Conservation (phyloP, 2,113 vertebrate species). For the Ranitomeya variabilis region DNA sequence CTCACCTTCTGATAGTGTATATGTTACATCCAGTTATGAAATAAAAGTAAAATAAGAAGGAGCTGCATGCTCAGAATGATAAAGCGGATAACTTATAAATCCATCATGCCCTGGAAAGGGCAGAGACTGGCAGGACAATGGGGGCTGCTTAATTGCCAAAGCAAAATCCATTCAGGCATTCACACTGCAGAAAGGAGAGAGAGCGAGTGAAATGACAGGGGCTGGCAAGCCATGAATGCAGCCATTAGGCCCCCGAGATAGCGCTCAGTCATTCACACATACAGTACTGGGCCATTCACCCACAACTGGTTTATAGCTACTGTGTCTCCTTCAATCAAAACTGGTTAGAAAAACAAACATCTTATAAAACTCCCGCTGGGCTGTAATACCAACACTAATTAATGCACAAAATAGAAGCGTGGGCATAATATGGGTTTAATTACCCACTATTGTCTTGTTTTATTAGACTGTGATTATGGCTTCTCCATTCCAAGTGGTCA, state of each 20-base stretch:
- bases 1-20: background rate
- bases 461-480: slow-evolving; percentile 49
- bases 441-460: slow-evolving; percentile 37
- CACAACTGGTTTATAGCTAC: slow-evolving; percentile 57
- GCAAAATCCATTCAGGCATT: slow-evolving; percentile 53
- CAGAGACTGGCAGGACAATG: slow-evolving; percentile 48
- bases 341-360: slow-evolving; percentile 61
- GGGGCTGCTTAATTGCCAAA: slow-evolving; percentile 44
- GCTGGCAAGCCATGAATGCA: slow-evolving; percentile 55
- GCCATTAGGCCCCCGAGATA: slow-evolving; percentile 53
- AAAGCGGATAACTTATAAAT: slow-evolving; percentile 46
- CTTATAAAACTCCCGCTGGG: slow-evolving; percentile 50
- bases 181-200: slow-evolving; percentile 41
- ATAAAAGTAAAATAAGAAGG: background rate
- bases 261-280: slow-evolving; percentile 56
- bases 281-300: slow-evolving; percentile 57
- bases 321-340: slow-evolving; percentile 60
- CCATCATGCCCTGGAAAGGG: slow-evolving; percentile 22
- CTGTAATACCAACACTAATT: slow-evolving; percentile 60
- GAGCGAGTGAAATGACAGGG: slow-evolving; percentile 25
- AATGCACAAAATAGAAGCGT: slow-evolving; percentile 59
- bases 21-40: background rate
- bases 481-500: background rate
- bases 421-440: slow-evolving; percentile 59
- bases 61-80: slow-evolving; percentile 2